These are phyloP conservation scores for Acanthopleura granulata DNA, from an alignment of 2,888 invertebrate species.

Conservation along the genomic window DNA sequence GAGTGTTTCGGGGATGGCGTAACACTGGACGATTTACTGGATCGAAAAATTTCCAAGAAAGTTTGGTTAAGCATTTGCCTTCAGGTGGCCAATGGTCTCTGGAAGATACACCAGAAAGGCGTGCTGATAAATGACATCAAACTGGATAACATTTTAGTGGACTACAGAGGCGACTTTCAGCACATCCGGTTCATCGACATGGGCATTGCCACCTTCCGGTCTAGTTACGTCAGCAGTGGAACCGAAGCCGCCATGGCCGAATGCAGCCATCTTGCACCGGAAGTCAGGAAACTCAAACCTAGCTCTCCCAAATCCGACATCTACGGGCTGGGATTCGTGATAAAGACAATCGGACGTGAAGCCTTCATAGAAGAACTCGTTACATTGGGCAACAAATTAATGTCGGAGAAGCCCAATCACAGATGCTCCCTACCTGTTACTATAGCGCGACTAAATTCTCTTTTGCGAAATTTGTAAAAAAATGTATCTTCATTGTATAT, in stretches of 20 bases:
- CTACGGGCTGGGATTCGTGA: constrained; percentile 3
- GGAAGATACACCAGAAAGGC: constrained; percentile 7
- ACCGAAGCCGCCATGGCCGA: neutral
- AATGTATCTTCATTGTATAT: too few species aligned
- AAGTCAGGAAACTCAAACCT: neutral
- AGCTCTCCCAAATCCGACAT: constrained; percentile 13
- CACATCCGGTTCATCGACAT: constrained; percentile 5
- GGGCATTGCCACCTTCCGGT: neutral
- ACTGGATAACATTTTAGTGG: constrained; percentile 1
- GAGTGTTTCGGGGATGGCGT: constrained; percentile 5
- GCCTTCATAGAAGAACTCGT: neutral
- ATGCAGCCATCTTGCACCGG: constrained; percentile 4
- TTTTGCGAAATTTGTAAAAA: neutral
- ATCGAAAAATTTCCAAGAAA: neutral
- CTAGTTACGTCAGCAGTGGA: neutral
- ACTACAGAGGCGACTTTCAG: neutral
- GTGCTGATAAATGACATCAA: constrained; percentile 8
- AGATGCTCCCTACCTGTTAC: neutral
- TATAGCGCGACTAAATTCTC: neutral
- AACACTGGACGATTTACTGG: neutral
- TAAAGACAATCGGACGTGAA: neutral
- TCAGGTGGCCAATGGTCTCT: neutral
- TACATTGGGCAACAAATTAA: neutral
- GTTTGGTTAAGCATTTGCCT: neutral
- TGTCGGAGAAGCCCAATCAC: neutral